Conservation (phyloP, 2,113 vertebrate genomes). For the Bostrychus sinensis region DNA sequence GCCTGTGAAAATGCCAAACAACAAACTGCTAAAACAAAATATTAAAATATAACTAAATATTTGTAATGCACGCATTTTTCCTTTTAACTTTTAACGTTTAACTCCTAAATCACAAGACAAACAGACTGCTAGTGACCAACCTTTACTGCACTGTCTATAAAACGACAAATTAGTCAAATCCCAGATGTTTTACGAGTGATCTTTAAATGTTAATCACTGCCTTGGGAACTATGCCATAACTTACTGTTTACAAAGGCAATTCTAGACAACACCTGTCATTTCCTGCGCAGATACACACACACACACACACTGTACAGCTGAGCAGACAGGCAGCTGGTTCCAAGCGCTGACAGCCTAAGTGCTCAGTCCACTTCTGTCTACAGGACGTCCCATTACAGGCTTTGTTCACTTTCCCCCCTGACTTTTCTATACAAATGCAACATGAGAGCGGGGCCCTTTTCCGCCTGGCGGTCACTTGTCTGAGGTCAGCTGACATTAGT, state of each 20-base stretch:
- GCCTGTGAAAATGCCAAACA: no score
- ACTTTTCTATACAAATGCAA: constrained; percentile 10
- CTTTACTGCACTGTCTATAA: constrained; percentile 1
- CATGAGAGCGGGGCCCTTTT: constrained; percentile 20
- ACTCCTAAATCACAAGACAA: no score
- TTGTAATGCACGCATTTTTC: not conserved
- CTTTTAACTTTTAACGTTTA: no score
- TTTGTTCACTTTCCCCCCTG: not conserved
- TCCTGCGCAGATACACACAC: constrained; percentile 23
- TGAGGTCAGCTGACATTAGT: constrained; percentile 26
- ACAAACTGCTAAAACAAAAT: no score
- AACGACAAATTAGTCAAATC: constrained; percentile 18
- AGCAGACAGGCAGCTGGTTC: constrained; percentile 1
- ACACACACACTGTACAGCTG: not conserved
- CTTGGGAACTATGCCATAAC: constrained; percentile 24
- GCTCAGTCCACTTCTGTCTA: constrained; percentile 8
- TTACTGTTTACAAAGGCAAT: constrained; percentile 35
- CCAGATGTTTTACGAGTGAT: constrained; percentile 33
- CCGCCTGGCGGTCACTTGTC: constrained; percentile 7
- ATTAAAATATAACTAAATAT: not conserved
- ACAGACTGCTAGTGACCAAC: not conserved
- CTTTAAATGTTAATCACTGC: constrained; percentile 45
- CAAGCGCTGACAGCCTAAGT: constrained; percentile 11
- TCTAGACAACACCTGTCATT: constrained; percentile 37
- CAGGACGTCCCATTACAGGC: not conserved